Percentiles rank a stretch among this genome's conserved stretches.
These are phyloP conservation scores for Drosophila eohydei DNA, from an alignment of 2,888 invertebrate species.

Conservation along the genomic window DNA sequence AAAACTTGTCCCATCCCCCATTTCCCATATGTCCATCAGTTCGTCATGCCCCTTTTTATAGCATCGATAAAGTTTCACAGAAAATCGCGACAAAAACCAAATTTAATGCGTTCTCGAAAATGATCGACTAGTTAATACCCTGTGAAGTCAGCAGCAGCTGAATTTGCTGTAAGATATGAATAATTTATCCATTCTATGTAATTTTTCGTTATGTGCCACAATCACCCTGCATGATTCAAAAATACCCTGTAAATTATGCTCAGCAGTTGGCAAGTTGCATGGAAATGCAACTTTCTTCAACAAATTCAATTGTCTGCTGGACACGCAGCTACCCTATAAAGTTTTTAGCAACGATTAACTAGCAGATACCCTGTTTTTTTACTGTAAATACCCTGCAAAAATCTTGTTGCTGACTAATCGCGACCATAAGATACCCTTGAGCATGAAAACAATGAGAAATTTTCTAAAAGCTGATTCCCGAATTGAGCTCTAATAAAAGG, in stretches of 20 bases:
- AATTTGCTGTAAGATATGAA: neutral
- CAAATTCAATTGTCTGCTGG: neutral
- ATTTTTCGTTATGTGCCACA: neutral
- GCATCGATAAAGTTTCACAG: conserved; percentile 52
- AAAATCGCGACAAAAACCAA: conserved; percentile 20
- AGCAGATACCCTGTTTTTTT: conserved; percentile 3
- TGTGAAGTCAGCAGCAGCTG: neutral
- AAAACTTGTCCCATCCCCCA: conserved; percentile 14
- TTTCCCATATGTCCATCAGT: conserved; percentile 5
- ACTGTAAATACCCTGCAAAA: too few relatives aligned
- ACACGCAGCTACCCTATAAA: neutral
- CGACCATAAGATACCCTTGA: neutral
- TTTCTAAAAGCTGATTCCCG: too few relatives aligned
- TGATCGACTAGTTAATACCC: conserved; percentile 5
- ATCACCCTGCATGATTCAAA: neutral
- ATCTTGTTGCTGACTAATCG: too few relatives aligned
- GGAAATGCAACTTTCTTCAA: neutral
- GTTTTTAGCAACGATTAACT: neutral
- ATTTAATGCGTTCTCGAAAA: neutral
- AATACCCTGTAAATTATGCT: neutral
- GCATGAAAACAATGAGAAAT: neutral
- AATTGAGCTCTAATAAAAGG: neutral
- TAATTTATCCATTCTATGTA: neutral
- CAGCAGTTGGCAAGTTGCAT: neutral
- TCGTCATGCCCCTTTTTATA: conserved; percentile 31